Evolutionary conservation across 2,888 invertebrate species (phyloP), one percentile per base, ranked within the genome.

Genomic region (Drosophila paramelanica): DNA sequence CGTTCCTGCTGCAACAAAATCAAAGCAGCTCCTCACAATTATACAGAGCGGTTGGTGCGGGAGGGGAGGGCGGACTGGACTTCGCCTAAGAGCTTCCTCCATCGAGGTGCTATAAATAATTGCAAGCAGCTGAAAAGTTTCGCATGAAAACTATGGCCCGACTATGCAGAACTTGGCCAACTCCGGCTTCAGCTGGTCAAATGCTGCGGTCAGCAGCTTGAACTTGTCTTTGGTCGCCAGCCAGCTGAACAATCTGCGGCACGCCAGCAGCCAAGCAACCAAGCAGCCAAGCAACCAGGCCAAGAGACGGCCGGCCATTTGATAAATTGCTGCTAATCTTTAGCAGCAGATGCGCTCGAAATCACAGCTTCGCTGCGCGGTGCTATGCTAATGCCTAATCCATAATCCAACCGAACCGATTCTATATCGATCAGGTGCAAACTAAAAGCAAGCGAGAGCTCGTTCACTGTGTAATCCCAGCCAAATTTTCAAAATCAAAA

Each of bases 31-130:
- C 51, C 43, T 25, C 64, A 64, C 69, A 77, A 77, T 77, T 77
- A 76, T 66, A 66, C 41, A 50, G 49, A 5, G 27, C 13, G 17
- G 31, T 8, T 4, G 36, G 14, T 39, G 36, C 11, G 23, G 36
- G 14, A 42, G 36, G 13, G 14, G 10, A 7, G 25, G 8, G 39
- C 1, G 13, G 53, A 4, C 17, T 14, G 13, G 42, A 20, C 43
- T 58, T 41, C 11, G 52, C 51, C 56, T n/a, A 51, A 53, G 36
- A 50, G 61, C 53, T 55, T 41, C 53, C 73, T 60, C 68, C 69
- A 67, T 60, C 60, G 72, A 76, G 84, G 84, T 80, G 82, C 78
- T 81, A 82, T 84, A 84, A 82, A 81, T 84, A 82, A 82, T 82
- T 84, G 76, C 81, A 81, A 81, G 64, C 80, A 81, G 81, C 73